These are phyloP conservation scores for Actinernus sp. DNA, from an alignment of 92 coral and sea anemone species.

Conservation along the genomic window DNA sequence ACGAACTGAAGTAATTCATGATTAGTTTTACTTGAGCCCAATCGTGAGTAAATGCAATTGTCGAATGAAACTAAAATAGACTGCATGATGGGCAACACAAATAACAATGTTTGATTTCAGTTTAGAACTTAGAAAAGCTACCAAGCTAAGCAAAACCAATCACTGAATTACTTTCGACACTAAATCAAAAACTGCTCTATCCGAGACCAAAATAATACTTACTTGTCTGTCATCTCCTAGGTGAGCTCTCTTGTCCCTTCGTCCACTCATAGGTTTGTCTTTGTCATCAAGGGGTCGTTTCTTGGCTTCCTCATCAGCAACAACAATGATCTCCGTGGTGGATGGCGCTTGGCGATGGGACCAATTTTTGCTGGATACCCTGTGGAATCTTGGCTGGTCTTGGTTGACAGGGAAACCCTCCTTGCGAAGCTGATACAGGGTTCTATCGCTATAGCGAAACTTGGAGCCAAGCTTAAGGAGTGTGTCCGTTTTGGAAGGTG, in stretches of 20 bases:
- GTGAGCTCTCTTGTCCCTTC: constrained; percentile 50
- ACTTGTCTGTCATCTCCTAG: no score
- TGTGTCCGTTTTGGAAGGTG: constrained; percentile 81
- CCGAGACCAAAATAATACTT: no score
- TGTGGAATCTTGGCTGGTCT: constrained; percentile 76
- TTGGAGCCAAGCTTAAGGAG: constrained; percentile 87
- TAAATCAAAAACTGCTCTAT: no score
- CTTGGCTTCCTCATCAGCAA: constrained; percentile 65
- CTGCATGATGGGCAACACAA: no score
- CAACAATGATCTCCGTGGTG: constrained; percentile 79
- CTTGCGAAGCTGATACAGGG: constrained; percentile 92
- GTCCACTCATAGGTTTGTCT: constrained; percentile 31
- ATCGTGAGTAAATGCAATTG: no score
- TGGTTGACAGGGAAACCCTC: constrained; percentile 84
- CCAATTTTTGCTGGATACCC: constrained; percentile 91
- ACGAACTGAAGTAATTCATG: no score
- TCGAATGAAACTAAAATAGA: no score
- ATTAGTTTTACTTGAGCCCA: no score
- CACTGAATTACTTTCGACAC: no score
- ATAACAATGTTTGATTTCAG: no score
- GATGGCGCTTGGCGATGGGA: constrained; percentile 83
- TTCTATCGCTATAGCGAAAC: constrained; percentile 98
- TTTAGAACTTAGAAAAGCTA: no score
- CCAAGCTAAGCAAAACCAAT: no score
- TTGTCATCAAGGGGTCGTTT: constrained; percentile 61